phyloP scores from a whole-genome alignment of 2,888 invertebrate genomes.

The Lysandra bellargus region DNA sequence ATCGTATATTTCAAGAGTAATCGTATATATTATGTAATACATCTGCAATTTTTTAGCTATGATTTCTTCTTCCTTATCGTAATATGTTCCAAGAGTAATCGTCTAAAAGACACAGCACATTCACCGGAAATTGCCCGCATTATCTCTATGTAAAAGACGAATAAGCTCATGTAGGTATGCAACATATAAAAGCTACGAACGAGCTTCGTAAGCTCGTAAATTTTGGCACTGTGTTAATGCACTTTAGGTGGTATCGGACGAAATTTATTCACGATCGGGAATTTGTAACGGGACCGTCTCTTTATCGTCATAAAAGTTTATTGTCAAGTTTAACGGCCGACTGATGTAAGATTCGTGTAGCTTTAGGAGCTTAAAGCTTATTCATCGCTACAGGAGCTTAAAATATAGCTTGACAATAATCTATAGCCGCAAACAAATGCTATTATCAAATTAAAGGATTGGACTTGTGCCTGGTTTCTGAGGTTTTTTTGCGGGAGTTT shows the following conservation, averaged over 20 bases:
- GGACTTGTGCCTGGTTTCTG: too few species aligned
- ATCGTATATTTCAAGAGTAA: too few species aligned
- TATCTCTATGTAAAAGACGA: not conserved
- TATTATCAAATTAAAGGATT: too few species aligned
- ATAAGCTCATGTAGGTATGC: not conserved
- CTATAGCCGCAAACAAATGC: not conserved
- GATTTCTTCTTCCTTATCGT: not conserved
- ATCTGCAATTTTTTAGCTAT: too few species aligned
- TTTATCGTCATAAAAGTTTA: slow-evolving; percentile 23
- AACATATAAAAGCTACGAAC: not conserved
- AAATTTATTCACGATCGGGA: slow-evolving; percentile 10
- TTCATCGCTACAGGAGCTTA: not conserved
- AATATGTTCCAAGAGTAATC: not conserved
- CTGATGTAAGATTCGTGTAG: slow-evolving; percentile 8
- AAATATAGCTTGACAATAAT: not conserved
- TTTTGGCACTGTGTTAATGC: slow-evolving; percentile 19
- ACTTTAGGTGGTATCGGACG: slow-evolving; percentile 12
- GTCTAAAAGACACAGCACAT: not conserved
- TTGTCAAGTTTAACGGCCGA: slow-evolving; percentile 9
- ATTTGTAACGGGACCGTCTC: slow-evolving; percentile 5
- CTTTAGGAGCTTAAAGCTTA: slow-evolving; percentile 16
- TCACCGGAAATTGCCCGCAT: not conserved
- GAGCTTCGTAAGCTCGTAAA: slow-evolving; percentile 5
- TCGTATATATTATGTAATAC: too few species aligned
- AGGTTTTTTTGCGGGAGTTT: too few species aligned